phyloP scores from a whole-genome alignment of 2,888 invertebrate species.

The Caenorhabditis auriculariae region DNA sequence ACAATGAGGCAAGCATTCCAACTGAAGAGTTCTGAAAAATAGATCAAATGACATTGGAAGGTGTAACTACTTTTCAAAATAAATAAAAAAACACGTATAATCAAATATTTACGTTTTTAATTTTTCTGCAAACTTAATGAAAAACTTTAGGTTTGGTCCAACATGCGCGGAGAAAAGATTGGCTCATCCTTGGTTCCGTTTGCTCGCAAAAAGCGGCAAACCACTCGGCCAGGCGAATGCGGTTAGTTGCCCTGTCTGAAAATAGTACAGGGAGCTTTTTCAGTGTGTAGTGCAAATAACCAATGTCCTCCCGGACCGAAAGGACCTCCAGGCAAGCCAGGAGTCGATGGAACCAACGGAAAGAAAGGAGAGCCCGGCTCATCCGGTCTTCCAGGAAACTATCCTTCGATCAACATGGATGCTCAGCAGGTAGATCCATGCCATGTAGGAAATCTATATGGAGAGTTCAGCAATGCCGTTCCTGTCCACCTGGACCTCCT shows the following conservation, averaged over 20 bases:
- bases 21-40: neutral
- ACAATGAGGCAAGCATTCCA: conserved; percentile 21
- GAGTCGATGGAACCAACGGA: conserved; percentile 33
- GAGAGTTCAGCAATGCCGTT: conserved; percentile 46
- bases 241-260: conserved; percentile 7
- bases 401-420: conserved; percentile 45
- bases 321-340: conserved; percentile 38
- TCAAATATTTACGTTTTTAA: neutral
- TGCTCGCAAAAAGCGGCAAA: conserved; percentile 39
- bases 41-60: neutral
- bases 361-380: conserved; percentile 5
- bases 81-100: too few species aligned
- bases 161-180: conserved; percentile 30
- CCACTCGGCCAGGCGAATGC: conserved; percentile 34
- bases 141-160: conserved; percentile 8
- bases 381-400: conserved; percentile 45
- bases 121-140: too few species aligned
- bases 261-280: neutral
- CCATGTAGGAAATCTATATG: too few species aligned
- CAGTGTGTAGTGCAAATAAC: conserved; percentile 37
- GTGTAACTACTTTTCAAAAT: too few species aligned
- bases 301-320: conserved; percentile 38
- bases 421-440: too few species aligned
- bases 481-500: conserved; percentile 46
- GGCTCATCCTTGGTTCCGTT: conserved; percentile 33